Percentiles rank a stretch among this genome's conserved stretches.
Conservation (phyloP, 2,888 invertebrate genomes). For the Metallyticus violacea region DNA sequence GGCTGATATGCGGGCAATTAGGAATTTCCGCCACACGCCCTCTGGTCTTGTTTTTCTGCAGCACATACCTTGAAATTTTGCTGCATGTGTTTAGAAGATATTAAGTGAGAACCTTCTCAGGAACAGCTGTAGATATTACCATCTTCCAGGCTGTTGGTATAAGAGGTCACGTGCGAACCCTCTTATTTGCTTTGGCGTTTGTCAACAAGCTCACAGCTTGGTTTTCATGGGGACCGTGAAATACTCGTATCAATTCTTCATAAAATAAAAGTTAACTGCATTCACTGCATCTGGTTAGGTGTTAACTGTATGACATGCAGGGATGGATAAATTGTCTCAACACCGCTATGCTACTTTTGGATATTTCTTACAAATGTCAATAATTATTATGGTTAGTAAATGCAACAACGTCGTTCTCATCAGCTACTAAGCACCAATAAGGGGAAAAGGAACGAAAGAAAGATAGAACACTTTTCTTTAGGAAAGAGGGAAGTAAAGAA, state of each 20-base stretch:
- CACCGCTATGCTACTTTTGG: no score
- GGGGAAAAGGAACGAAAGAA: no score
- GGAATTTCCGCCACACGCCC: not conserved
- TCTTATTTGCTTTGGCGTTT: not conserved
- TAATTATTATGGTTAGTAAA: no score
- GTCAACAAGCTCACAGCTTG: not conserved
- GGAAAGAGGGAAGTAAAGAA: no score
- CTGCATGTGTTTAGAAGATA: not conserved
- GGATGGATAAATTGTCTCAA: no score
- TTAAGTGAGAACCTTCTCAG: not conserved
- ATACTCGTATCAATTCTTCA: not conserved
- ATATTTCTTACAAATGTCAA: no score
- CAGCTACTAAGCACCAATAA: no score
- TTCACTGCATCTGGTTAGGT: not conserved
- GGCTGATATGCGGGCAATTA: not conserved
- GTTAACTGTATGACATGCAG: not conserved
- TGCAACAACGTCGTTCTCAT: no score
- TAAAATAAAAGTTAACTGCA: no score
- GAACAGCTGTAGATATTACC: not conserved
- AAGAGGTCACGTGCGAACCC: not conserved
- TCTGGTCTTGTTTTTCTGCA: not conserved
- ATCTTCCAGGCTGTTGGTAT: not conserved
- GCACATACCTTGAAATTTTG: not conserved
- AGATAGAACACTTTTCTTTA: no score
- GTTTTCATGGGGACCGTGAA: not conserved